Evolutionary conservation across 2,113 vertebrate species (phyloP).

Genomic region (Pholis gunnellus): DNA sequence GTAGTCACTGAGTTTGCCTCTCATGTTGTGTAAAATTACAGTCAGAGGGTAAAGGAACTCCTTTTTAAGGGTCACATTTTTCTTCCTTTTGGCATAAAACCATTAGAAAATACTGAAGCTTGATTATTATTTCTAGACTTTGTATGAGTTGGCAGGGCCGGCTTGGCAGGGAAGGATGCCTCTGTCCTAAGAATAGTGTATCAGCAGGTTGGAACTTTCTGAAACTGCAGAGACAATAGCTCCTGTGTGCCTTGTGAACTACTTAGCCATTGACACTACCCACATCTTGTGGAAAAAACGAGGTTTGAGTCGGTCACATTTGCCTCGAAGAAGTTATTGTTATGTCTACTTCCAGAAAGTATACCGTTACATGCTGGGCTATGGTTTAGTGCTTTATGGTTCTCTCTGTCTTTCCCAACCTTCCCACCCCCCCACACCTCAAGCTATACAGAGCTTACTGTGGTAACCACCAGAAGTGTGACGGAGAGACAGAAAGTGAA

Average conservation of each 20-base stretch:
- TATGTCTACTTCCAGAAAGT: slow-evolving; percentile 83
- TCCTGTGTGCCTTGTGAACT: slow-evolving; percentile 53
- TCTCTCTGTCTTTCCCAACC: slow-evolving; percentile 10
- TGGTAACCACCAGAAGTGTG: slow-evolving; percentile 28
- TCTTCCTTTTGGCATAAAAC: slow-evolving; percentile 12
- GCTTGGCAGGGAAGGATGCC: slow-evolving; percentile 7
- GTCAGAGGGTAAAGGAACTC: background rate
- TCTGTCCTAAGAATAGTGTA: slow-evolving; percentile 20
- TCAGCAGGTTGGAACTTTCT: slow-evolving; percentile 37
- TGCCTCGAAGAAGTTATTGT: slow-evolving; percentile 79
- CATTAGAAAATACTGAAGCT: slow-evolving; percentile 1
- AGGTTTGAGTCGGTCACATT: slow-evolving; percentile 54
- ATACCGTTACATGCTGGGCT: slow-evolving; percentile 76
- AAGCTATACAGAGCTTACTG: background rate
- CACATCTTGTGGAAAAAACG: slow-evolving; percentile 28
- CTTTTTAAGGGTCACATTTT: background rate
- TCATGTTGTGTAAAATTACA: slow-evolving; percentile 10
- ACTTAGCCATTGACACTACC: slow-evolving; percentile 45
- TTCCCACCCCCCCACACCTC: slow-evolving; percentile 25
- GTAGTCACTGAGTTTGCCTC: slow-evolving; percentile 7
- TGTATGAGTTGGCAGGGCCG: slow-evolving; percentile 33
- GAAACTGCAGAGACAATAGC: slow-evolving; percentile 50
- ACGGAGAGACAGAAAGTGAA: slow-evolving; percentile 32
- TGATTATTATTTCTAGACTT: slow-evolving; percentile 46
- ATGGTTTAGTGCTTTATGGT: slow-evolving; percentile 26